These are phyloP conservation scores for Rhadinocentrus ornatus DNA, from an alignment of 2,797 vertebrate species.

Conservation along the genomic window DNA sequence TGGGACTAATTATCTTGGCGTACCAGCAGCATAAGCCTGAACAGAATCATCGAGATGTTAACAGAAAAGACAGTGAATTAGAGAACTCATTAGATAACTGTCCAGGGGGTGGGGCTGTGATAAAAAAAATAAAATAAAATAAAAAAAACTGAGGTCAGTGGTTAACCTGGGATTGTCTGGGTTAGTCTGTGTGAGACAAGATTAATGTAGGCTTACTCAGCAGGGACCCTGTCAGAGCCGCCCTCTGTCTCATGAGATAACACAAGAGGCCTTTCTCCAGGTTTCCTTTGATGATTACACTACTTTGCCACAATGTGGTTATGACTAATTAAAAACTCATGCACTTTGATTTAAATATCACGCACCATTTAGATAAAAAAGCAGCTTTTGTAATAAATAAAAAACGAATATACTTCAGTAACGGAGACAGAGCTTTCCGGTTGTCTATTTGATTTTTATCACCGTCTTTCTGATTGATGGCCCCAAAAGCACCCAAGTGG, in stretches of 20 bases:
- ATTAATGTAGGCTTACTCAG: slow-evolving; percentile 73
- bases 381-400: neutral
- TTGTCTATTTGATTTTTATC: slow-evolving; percentile 19
- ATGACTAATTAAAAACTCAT: slow-evolving; percentile 49
- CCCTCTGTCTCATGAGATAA: slow-evolving; percentile 53
- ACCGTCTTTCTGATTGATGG: slow-evolving; percentile 2
- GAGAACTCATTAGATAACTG: slow-evolving; percentile 72
- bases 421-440: slow-evolving; percentile 1
- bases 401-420: neutral
- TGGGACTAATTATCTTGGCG: slow-evolving; percentile 70
- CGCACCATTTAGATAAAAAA: too few relatives aligned
- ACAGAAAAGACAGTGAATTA: slow-evolving; percentile 69
- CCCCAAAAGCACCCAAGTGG: slow-evolving; percentile 42
- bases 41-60: slow-evolving; percentile 55
- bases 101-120: slow-evolving; percentile 28
- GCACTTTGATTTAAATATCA: too few relatives aligned
- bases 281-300: slow-evolving; percentile 28
- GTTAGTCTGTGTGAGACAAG: slow-evolving; percentile 55
- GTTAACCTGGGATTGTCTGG: slow-evolving; percentile 47
- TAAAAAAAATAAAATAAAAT: neutral
- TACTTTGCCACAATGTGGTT: slow-evolving; percentile 37
- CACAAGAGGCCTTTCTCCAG: slow-evolving; percentile 42
- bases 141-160: slow-evolving; percentile 8
- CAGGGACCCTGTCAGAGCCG: slow-evolving; percentile 35
- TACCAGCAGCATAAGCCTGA: slow-evolving; percentile 60